Base-by-base conservation (phyloP, 2,113 vertebrate genomes). In the Morone chrysops region DNA sequence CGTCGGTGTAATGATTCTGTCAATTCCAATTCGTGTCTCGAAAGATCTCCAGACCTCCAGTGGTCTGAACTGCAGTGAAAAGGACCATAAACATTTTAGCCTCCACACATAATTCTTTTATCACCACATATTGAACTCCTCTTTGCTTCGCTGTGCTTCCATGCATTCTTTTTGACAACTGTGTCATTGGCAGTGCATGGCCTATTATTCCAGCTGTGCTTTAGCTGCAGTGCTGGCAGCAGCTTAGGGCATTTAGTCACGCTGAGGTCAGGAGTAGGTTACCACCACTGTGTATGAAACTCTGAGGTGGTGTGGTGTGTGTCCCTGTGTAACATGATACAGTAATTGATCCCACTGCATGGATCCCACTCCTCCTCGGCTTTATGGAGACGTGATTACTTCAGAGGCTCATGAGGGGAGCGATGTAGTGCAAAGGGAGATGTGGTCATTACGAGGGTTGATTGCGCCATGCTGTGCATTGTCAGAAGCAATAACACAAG, bases 171-270 rank as follows among this genome's bases (percentile, higher is more conserved):
- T 78, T 70, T 78, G 77, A 54, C 4, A 14, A 70, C 54, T 70
- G 77, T 72, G 83, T 87, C 71, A 62, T 57, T 67, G 78, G 70
- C 54, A 65, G 72, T 6, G 67, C 59, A 20, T 40, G 69, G 54
- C 68, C 67, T 82, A 77, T 89, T 90, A 80, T 86, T 85, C 31
- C 85, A 90, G 82, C 81, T 87, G 85, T 76, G 72, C 50, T 85
- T 12, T 50, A 17, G 83, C 80, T 82, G 79, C 73, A 78, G 72
- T 31, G 25, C 72, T 85, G 82, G 82, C 76, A 82, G 85, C 48
- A 8, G 54, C 83, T 80, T 43, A 36, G 63, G 57, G 25, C 74
- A 38, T 80, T 86, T 45, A 84, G 57, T 87, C 70, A 80, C 41
- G 69, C 57, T 75, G 85, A 84, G 89, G 88, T 90, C 85, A 88